Conservation (phyloP, 1,140 invertebrate species). For the Sminthurides bifidus region DNA sequence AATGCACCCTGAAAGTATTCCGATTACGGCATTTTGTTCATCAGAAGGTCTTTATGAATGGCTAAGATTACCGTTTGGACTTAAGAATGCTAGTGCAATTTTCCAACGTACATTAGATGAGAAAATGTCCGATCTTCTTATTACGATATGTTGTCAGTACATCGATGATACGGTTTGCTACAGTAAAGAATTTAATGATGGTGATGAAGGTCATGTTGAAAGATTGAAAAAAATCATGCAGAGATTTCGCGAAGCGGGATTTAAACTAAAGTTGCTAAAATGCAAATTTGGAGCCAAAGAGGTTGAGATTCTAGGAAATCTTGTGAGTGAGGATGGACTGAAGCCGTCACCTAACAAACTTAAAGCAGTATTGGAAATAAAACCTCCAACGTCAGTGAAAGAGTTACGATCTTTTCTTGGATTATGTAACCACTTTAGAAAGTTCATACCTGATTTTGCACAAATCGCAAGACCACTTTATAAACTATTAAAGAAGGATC, state of each 20-base stretch:
- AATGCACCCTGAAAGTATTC: neutral
- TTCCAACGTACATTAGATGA: neutral
- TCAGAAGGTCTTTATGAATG: neutral
- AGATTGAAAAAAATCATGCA: neutral
- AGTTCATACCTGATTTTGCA: neutral
- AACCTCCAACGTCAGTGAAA: neutral
- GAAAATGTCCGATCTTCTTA: no score
- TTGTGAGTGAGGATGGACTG: neutral
- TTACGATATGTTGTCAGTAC: no score
- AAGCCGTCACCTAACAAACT: neutral
- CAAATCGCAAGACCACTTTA: neutral
- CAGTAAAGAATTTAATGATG: neutral
- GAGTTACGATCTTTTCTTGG: neutral
- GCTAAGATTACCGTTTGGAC: neutral
- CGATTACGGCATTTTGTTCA: neutral
- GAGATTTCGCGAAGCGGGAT: neutral
- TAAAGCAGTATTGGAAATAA: neutral
- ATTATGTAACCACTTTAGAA: neutral
- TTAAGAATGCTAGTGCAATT: neutral
- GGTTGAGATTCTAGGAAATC: neutral
- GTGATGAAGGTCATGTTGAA: neutral
- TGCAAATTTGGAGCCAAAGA: neutral
- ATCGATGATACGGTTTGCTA: neutral
- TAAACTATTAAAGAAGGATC: neutral
- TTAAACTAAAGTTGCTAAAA: neutral